phyloP scores from a whole-genome alignment of 2,797 vertebrate species.

The Potorous gilbertii region DNA sequence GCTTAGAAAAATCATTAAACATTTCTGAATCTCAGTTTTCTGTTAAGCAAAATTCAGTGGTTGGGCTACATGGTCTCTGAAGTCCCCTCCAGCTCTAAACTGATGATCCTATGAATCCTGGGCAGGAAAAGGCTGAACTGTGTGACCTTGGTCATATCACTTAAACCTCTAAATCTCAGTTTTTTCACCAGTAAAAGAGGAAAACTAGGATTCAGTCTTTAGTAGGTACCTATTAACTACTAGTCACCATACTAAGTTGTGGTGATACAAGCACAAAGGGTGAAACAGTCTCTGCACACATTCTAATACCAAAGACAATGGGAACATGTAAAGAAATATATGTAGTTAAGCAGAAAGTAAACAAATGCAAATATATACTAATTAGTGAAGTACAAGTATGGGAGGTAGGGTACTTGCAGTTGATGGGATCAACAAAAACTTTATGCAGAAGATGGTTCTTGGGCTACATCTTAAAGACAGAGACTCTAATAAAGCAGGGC shows the following conservation, averaged over 20 bases:
- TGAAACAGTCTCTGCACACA: not conserved
- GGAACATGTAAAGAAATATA: not conserved
- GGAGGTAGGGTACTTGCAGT: not conserved
- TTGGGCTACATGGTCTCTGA: not conserved
- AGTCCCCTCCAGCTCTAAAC: not conserved
- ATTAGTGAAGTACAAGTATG: not conserved
- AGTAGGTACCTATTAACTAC: not conserved
- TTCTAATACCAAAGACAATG: not conserved
- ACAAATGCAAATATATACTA: not conserved
- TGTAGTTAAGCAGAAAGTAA: not conserved
- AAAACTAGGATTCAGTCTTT: not conserved
- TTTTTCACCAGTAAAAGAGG: not conserved
- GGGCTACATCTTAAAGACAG: not conserved
- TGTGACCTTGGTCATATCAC: not conserved
- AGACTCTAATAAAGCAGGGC: not conserved
- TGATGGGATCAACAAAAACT: not conserved
- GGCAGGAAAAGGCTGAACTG: not conserved
- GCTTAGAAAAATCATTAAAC: not conserved
- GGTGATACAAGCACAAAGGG: not conserved
- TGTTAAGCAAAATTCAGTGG: not conserved
- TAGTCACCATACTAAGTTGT: not conserved
- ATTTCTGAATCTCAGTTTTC: not conserved
- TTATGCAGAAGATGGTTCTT: not conserved
- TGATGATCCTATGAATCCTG: not conserved
- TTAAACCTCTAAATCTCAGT: not conserved